These are phyloP conservation scores for Colius striatus DNA, from an alignment of 2,113 vertebrate genomes.

Conservation along the genomic window DNA sequence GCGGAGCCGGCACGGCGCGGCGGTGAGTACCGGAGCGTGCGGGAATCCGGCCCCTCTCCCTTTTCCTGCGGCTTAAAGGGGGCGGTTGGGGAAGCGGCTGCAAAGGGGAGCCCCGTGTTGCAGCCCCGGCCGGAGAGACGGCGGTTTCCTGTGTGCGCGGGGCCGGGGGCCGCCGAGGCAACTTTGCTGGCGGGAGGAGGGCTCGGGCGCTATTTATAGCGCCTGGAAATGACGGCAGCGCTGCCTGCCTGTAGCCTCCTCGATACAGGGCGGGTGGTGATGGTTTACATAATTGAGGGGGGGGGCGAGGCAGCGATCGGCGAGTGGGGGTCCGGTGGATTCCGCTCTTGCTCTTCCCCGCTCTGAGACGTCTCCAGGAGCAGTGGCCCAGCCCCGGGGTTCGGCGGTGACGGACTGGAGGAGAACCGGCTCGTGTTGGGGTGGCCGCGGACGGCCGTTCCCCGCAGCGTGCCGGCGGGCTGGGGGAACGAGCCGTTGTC, in stretches of 20 bases:
- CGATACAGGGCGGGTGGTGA: not conserved
- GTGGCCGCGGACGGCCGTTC: not conserved
- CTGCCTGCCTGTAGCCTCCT: conserved; percentile 11
- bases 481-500: not conserved
- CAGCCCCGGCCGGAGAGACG: not conserved
- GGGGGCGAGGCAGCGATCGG: not conserved
- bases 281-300: conserved; percentile 7
- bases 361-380: too few relatives aligned
- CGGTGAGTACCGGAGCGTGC: conserved; percentile 14
- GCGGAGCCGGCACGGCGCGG: conserved; percentile 4
- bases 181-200: conserved; percentile 31
- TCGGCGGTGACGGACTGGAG: not conserved
- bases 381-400: too few relatives aligned
- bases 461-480: not conserved
- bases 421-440: not conserved
- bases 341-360: not conserved
- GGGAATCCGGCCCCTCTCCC: not conserved
- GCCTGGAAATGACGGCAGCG: conserved; percentile 61
- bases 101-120: not conserved
- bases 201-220: conserved; percentile 47
- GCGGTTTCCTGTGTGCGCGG: not conserved
- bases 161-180: not conserved
- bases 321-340: not conserved
- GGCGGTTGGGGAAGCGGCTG: not conserved
- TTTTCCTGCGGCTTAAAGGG: not conserved